These are phyloP conservation scores for Botia almorhae DNA, from an alignment of 2,797 vertebrate genomes.

Conservation along the genomic window DNA sequence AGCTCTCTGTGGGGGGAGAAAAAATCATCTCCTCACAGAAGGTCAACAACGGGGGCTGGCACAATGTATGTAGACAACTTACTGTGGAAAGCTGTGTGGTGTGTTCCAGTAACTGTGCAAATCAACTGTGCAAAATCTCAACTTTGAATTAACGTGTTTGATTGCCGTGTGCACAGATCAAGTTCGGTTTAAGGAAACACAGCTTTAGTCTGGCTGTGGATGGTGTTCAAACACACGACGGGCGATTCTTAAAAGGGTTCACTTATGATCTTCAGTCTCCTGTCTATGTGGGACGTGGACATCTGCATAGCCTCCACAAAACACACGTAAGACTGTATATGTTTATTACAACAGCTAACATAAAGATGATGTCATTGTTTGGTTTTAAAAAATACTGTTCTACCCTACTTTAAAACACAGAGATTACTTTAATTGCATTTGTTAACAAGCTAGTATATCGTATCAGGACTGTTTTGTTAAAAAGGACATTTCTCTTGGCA, in stretches of 20 bases:
- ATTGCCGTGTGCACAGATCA: constrained; percentile 70
- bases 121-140: not conserved
- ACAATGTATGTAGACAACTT: constrained; percentile 77
- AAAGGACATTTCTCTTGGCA: constrained; percentile 40
- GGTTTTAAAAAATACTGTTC: too few relatives aligned
- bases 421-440: not conserved
- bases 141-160: not conserved
- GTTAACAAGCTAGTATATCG: constrained; percentile 9
- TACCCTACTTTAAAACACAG: not conserved
- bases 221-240: constrained; percentile 78
- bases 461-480: not conserved
- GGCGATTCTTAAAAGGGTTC: constrained; percentile 67
- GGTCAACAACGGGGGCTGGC: constrained; percentile 85
- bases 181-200: constrained; percentile 75
- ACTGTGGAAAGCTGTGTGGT: not conserved
- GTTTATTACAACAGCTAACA: not conserved
- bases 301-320: constrained; percentile 29
- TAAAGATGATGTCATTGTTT: too few relatives aligned
- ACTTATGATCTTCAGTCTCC: constrained; percentile 68
- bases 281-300: constrained; percentile 78
- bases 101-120: not conserved
- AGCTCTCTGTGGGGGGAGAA: constrained; percentile 75
- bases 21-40: constrained; percentile 77
- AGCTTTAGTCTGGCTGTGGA: constrained; percentile 79
- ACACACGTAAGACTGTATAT: constrained; percentile 57